Conservation (phyloP, 2,797 vertebrate genomes). For the Tapera naevia region DNA sequence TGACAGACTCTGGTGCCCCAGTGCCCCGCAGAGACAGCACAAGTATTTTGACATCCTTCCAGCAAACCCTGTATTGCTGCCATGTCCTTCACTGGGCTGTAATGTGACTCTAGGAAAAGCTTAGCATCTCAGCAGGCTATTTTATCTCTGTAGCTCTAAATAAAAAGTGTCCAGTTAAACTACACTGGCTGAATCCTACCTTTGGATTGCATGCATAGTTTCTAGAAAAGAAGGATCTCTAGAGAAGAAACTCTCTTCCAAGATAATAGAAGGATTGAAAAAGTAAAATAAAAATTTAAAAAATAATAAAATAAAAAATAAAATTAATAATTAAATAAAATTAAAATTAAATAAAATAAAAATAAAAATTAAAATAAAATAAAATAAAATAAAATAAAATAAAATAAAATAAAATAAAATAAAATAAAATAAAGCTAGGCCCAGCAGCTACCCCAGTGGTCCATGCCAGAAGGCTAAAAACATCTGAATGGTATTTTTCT, state of each 20-base stretch:
- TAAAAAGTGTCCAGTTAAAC: conserved; percentile 49
- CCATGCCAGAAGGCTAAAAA: background rate
- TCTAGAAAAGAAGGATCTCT: background rate
- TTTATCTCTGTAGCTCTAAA: conserved; percentile 45
- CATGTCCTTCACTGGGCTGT: conserved; percentile 52
- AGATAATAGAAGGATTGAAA: background rate
- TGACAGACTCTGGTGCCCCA: background rate
- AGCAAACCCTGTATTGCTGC: conserved; percentile 42
- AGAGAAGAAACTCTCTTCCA: background rate
- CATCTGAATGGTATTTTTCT: background rate
- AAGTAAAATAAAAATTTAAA: too few relatives aligned
- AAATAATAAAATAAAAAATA: too few relatives aligned
- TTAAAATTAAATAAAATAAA: too few relatives aligned
- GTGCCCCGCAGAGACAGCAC: background rate
- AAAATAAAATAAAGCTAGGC: background rate
- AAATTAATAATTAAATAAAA: too few relatives aligned
- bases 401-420: too few relatives aligned
- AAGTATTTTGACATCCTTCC: background rate
- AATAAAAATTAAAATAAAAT: too few relatives aligned
- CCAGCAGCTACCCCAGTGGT: background rate
- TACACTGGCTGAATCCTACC: background rate
- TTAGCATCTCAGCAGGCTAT: conserved; percentile 45
- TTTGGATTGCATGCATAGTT: background rate
- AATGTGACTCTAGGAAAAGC: conserved; percentile 64
- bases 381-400: too few relatives aligned